These are phyloP conservation scores for Coreius guichenoti DNA, from an alignment of 2,797 vertebrate species.

Conservation along the genomic window DNA sequence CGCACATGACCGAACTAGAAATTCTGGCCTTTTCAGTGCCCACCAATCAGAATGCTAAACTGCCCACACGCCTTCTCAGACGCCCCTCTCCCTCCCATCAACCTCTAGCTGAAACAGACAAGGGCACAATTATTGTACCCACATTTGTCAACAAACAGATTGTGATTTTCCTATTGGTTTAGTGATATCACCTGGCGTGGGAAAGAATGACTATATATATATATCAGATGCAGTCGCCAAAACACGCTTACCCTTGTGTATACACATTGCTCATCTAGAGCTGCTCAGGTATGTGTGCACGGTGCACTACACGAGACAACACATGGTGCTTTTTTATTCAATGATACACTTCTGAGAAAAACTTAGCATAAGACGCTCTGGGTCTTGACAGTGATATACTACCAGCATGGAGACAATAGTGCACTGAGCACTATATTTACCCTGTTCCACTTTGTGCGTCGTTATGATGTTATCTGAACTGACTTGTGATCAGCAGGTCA, in stretches of 20 bases:
- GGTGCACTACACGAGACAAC: neutral
- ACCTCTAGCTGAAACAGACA: slow-evolving; percentile 68
- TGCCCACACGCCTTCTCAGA: slow-evolving; percentile 69
- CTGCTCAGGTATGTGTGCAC: neutral
- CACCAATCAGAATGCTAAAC: slow-evolving; percentile 68
- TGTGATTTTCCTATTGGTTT: neutral
- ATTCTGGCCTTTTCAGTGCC: slow-evolving; percentile 59
- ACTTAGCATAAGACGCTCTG: neutral
- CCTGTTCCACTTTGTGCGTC: neutral
- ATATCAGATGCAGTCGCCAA: neutral
- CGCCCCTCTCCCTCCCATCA: slow-evolving; percentile 59
- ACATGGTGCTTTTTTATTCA: neutral
- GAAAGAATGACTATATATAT: slow-evolving; percentile 9
- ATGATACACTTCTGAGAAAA: slow-evolving; percentile 37
- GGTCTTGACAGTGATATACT: neutral
- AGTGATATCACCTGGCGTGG: slow-evolving; percentile 4
- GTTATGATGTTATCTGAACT: neutral
- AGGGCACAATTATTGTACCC: slow-evolving; percentile 62
- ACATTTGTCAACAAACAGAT: slow-evolving; percentile 18
- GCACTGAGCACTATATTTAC: neutral
- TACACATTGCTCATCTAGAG: neutral
- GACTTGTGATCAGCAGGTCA: neutral
- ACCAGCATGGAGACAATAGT: slow-evolving; percentile 39
- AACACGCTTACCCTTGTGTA: neutral
- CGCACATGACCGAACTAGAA: slow-evolving; percentile 60